These are phyloP conservation scores for Phainopepla nitens DNA, from an alignment of 2,113 vertebrate species.

Conservation along the genomic window DNA sequence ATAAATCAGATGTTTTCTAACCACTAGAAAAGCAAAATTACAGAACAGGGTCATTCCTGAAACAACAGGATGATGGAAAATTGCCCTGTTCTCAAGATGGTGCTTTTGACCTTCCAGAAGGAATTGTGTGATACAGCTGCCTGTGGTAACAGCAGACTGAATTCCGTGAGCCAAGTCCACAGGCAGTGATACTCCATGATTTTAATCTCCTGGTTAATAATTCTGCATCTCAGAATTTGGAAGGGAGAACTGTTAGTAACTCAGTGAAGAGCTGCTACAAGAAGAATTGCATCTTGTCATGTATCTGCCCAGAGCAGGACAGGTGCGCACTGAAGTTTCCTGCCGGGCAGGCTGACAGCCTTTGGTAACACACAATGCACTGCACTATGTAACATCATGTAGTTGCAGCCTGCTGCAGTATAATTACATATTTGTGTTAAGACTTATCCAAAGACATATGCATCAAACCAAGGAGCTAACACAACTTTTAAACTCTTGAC, in stretches of 20 bases:
- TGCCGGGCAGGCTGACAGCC: background rate
- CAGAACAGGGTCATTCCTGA: background rate
- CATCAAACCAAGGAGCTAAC: constrained; percentile 46
- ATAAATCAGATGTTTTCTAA: background rate
- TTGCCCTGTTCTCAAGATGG: background rate
- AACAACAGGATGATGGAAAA: background rate
- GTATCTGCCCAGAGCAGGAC: background rate
- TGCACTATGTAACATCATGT: background rate
- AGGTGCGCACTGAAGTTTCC: background rate
- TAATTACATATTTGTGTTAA: background rate
- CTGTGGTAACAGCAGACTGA: background rate
- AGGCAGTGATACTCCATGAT: background rate
- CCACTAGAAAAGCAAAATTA: background rate
- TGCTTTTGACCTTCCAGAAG: background rate
- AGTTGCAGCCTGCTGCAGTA: background rate
- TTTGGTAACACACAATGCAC: background rate
- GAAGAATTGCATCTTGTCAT: background rate
- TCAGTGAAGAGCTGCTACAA: background rate
- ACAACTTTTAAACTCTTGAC: constrained; percentile 54
- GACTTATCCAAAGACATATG: constrained; percentile 25
- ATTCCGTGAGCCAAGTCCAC: background rate
- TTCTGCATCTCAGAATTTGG: background rate
- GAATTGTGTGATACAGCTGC: background rate
- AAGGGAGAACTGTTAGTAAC: background rate
- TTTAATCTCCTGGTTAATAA: background rate